phyloP scores from a whole-genome alignment of 2,888 invertebrate genomes.

The Scrobipalpa costella region DNA sequence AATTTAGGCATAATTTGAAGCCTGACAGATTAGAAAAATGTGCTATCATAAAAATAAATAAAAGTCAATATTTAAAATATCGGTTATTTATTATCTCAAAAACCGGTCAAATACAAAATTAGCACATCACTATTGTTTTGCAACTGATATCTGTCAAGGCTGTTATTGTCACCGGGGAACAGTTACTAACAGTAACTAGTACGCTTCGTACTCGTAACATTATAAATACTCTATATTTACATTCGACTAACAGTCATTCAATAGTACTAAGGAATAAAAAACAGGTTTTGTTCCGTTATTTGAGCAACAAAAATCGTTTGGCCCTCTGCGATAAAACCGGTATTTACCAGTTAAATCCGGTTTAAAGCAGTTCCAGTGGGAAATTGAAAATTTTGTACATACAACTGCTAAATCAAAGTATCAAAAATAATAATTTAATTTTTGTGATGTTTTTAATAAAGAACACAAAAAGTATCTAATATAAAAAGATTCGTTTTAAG shows the following conservation, averaged over 20 bases:
- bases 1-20: background rate
- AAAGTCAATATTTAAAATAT: background rate
- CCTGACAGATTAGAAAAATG: background rate
- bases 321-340: background rate
- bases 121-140: background rate
- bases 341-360: background rate
- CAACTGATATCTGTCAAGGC: slow-evolving; percentile 26
- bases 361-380: background rate
- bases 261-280: slow-evolving; percentile 39
- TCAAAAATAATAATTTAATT: slow-evolving; percentile 2
- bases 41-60: background rate
- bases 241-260: slow-evolving; percentile 67
- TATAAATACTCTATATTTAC: slow-evolving; percentile 78
- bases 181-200: slow-evolving; percentile 20
- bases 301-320: slow-evolving; percentile 43
- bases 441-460: slow-evolving; percentile 6
- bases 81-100: background rate
- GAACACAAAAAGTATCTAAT: background rate
- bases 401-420: slow-evolving; percentile 7
- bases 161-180: slow-evolving; percentile 26
- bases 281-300: slow-evolving; percentile 44
- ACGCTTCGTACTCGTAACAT: slow-evolving; percentile 39
- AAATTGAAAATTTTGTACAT: slow-evolving; percentile 11
- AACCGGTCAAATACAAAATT: background rate
- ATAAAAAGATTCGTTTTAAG: background rate